Base-by-base conservation (phyloP, 2,113 vertebrate genomes). In the Phrynocephalus versicolor region DNA sequence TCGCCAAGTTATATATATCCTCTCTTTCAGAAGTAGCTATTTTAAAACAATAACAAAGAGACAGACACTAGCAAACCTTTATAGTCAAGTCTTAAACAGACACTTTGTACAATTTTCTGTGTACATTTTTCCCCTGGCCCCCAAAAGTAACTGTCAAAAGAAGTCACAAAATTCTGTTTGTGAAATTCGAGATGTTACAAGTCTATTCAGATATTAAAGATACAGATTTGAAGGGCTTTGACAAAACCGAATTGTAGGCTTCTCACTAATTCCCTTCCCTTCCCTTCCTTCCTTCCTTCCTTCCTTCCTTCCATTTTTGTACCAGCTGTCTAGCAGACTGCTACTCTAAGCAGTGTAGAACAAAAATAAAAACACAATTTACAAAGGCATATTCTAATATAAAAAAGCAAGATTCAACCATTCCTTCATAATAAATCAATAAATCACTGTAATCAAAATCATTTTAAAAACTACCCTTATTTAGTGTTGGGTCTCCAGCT, bases 141-240 rank as follows among this genome's bases (percentile, higher is more conserved):
- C 45, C 5, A 51, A 51, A 5, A 1, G 74, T 76, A 78, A 45
- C 35, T 79, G 0, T 6, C 0, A 82, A 39, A 2, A 55, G 70
- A 73, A 75, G 60, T 77, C 73, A 67, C 1, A 6, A 25, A 2
- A 12, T 16, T 60, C 79, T 81, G 74, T 84, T 90, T 86, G 78
- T 70, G 77, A 82, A 79, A 37, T 58, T 70, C n/a, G 78, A 89
- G 84, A 88, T 41, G 37, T 85, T 69, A 8, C 41, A 8, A 77
- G 30, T 62, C 67, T 65, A 2, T 88, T 86, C 16, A 58, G 70
- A 70, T 58, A 83, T 83, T 88, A 76, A 87, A 80, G 87, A 85
- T 64, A 65, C 60, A 87, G 82, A 81, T 69, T 86, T 78, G 85
- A 78, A n/a, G 90, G 77, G 81, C 37, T 55, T 58, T 87, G 75